Base-by-base conservation (phyloP, 1,140 invertebrate species). In the Dryas iulia region DNA sequence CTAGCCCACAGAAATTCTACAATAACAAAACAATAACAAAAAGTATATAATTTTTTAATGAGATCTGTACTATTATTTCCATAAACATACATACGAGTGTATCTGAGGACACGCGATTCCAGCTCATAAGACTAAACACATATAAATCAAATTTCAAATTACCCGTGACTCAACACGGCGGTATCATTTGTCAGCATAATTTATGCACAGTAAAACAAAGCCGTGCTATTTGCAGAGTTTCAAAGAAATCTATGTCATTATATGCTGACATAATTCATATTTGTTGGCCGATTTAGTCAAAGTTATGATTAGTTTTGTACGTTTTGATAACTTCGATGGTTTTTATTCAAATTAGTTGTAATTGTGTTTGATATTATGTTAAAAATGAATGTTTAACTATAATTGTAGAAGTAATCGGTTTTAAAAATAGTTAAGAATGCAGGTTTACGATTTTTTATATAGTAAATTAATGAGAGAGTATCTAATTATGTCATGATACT, bases 121-220 rank as follows among this genome's bases (percentile, higher is more conserved):
- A 24, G 31, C 26, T 39, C 52, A 25, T 57, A 65, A 57, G 14
- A n/a, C 23, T 25, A 31, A 65, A 21, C 6, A 8, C 6, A 26
- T 65, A 57, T 35, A 65, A 53, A 25, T 30, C 30, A 39, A 35
- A 33, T 57, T 65, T 39, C 54, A 58, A 65, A 47, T 47, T 47
- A 47, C 39, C 39, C 21, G 39, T 18, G 18, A 47, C 12, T 47
- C 33, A 23, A 47, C 33, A 66, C 14, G 35, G 54, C 21, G 11
- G 23, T 65, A 59, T 66, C 64, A 59, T 66, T 66, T 66, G 35
- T 66, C 56, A 59, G 56, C 39, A 66, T 66, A 52, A 66, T 66
- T 66, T 66, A 66, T 66, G 33, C 33, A 66, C 33, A 59, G 64
- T 59, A 10, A 52, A 66, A 59, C 56, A 66, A 59, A 66, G 56